Evolutionary conservation across 2,797 vertebrate species (phyloP), one percentile per base, ranked within the genome.

Genomic region (Schizopygopsis malacanthus): DNA sequence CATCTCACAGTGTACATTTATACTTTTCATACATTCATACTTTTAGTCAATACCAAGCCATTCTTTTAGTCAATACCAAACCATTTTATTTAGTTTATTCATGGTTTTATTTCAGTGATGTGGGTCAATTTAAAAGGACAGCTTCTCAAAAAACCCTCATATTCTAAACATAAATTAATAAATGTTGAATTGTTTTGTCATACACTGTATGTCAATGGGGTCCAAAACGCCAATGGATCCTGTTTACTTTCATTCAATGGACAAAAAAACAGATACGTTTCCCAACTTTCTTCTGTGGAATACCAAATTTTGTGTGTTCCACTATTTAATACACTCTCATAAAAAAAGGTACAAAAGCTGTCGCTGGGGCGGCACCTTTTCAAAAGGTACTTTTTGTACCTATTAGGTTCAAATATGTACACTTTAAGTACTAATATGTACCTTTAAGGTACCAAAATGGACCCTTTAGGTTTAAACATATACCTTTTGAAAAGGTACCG

Each of bases 61-160:
- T 56, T 75, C 10, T 41, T 67, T 18, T 20, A 33, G 20, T 79
- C 13, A 37, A 6, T n/a, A 6, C 47, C 18, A 3, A 76, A 20
- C 16, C 22, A 6, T 56, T 37, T 54, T 50, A 50, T 2, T 78
- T 50, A 47, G 6, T 18, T 63, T 33, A 28, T 75, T 90, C 59
- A 85, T 78, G 79, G 78, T 82, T 86, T 52, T 11, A 28, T 45
- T 20, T 80, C 28, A 33, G 63, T 81, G 33, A 39, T 11, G 79
- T 45, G 8, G 33, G 33, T 75, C 47, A 43, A 54, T 37, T 73
- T 67, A 39, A 77, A 39, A 20, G 16, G 2, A 20, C 25, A 12
- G 2, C 16, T 12, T 18, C 72, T 18, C 4, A 52, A 37, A 52
- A 37, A 18, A 2, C 6, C 47, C 22, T 47, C 43, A 9, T 47